These are phyloP conservation scores for Pristiophorus japonicus DNA, from an alignment of 2,113 vertebrate species.

Conservation along the genomic window DNA sequence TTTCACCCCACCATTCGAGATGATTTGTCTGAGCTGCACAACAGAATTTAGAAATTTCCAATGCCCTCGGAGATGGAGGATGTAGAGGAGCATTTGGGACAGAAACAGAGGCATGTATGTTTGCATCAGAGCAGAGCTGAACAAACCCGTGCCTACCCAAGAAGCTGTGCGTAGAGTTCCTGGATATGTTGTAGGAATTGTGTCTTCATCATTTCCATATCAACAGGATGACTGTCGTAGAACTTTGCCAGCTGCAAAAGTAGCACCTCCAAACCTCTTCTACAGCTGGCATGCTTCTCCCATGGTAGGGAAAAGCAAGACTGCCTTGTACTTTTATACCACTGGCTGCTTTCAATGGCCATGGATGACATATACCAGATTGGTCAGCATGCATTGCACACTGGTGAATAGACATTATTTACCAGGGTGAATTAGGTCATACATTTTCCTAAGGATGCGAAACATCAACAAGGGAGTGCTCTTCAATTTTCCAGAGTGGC, in stretches of 20 bases:
- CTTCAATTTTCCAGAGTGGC: not conserved
- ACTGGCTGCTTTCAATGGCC: not conserved
- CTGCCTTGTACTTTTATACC: not conserved
- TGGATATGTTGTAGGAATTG: not conserved
- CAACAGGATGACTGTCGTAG: not conserved
- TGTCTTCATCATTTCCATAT: not conserved
- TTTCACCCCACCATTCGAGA: not conserved
- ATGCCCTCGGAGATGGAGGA: not conserved
- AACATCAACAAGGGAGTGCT: not conserved
- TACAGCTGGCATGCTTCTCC: not conserved
- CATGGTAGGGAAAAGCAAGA: not conserved
- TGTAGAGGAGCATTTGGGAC: not conserved
- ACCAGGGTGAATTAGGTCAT: not conserved
- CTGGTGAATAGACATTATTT: not conserved
- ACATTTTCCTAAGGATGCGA: not conserved
- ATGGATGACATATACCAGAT: not conserved
- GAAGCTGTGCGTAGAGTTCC: not conserved
- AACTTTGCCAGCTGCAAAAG: not conserved
- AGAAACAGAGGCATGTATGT: not conserved
- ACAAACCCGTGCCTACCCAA: not conserved
- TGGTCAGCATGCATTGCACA: not conserved
- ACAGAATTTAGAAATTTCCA: not conserved
- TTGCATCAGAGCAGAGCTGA: not conserved
- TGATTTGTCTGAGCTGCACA: not conserved
- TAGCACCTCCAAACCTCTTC: not conserved